Conservation (phyloP, 2,113 vertebrate genomes). For the Pomatostomus ruficeps region DNA sequence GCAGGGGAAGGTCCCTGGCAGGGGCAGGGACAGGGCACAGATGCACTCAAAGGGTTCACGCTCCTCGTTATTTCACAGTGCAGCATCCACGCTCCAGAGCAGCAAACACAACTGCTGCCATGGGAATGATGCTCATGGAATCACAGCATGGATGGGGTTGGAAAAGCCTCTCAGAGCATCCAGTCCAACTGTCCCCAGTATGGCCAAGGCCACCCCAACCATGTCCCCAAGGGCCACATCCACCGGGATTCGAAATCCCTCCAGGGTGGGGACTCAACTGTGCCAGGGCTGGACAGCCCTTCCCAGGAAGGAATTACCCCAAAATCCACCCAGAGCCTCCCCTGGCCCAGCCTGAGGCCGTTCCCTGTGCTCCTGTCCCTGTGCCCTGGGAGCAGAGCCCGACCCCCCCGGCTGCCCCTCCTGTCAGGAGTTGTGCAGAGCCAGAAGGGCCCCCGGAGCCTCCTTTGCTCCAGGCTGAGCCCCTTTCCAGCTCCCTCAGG, state of each 20-base stretch:
- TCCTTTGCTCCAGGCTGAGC: neutral
- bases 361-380: neutral
- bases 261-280: neutral
- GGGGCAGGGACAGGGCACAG: neutral
- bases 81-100: neutral
- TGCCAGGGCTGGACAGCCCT: neutral
- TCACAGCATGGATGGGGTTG: neutral
- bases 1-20: neutral
- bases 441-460: neutral
- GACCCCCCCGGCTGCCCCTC: neutral
- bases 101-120: neutral
- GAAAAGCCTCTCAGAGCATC: neutral
- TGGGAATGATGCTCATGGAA: neutral
- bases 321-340: neutral
- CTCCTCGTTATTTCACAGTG: neutral
- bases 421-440: neutral
- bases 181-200: neutral
- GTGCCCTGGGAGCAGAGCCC: neutral
- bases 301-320: neutral
- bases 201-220: neutral
- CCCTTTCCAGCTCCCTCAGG: neutral
- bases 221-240: neutral
- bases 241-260: rapidly evolving
- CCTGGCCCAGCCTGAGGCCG: neutral
- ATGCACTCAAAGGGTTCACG: neutral